phyloP scores from a whole-genome alignment of 2,797 vertebrate species.

The Strix occidentalis region DNA sequence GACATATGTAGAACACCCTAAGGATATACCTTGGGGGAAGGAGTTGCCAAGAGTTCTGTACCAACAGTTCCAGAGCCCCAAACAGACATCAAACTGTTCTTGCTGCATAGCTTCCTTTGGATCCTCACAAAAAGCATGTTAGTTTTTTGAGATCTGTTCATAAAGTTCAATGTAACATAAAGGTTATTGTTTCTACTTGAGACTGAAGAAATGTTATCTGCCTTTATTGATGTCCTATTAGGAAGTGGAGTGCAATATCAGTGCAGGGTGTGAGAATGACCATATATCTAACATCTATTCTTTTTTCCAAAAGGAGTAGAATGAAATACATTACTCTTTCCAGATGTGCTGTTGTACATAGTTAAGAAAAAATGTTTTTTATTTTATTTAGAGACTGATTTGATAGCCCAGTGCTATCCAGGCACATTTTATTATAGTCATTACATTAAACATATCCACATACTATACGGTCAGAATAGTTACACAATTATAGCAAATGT shows the following conservation, averaged over 20 bases:
- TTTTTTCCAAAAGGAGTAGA: too few relatives aligned
- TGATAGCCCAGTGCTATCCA: not conserved
- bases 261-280: not conserved
- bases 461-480: not conserved
- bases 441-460: not conserved
- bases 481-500: not conserved
- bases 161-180: not conserved
- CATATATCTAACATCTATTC: not conserved
- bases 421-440: not conserved
- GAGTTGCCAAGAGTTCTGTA: not conserved
- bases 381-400: not conserved
- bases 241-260: not conserved
- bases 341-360: not conserved
- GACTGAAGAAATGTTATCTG: not conserved
- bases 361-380: not conserved
- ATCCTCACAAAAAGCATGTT: not conserved
- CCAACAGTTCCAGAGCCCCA: not conserved
- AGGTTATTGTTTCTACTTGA: not conserved
- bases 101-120: not conserved
- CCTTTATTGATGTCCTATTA: not conserved
- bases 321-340: not conserved
- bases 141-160: not conserved
- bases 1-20: not conserved
- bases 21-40: not conserved
- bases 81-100: not conserved